Percentiles rank a stretch among this genome's conserved stretches.
Conservation (phyloP, 2,113 vertebrate species). For the Dunckerocampus dactyliophorus region DNA sequence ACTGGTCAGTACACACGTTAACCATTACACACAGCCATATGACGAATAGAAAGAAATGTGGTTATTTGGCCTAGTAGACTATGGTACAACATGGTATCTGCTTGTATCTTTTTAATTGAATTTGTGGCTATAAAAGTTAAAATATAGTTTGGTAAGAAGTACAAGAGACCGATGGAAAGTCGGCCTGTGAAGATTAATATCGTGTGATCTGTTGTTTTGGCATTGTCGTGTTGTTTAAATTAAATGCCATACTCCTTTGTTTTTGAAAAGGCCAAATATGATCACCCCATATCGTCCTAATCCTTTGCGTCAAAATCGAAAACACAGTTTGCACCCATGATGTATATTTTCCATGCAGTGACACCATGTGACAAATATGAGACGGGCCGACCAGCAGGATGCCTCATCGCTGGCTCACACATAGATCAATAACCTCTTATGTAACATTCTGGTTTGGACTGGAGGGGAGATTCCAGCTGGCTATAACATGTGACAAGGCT, state of each 20-base stretch:
- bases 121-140: too few relatives aligned
- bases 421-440: conserved; percentile 73
- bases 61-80: too few relatives aligned
- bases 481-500: conserved; percentile 70
- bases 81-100: too few relatives aligned
- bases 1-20: too few relatives aligned
- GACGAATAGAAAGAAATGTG: too few relatives aligned
- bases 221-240: too few relatives aligned
- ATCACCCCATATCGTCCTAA: conserved; percentile 15
- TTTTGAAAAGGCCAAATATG: conserved; percentile 18
- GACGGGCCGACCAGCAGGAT: conserved; percentile 40
- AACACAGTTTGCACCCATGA: conserved; percentile 19
- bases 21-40: too few relatives aligned
- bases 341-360: conserved; percentile 29
- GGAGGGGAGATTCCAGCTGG: conserved; percentile 71
- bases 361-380: conserved; percentile 41
- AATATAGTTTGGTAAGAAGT: too few relatives aligned
- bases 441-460: conserved; percentile 68
- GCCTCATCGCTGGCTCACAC: conserved; percentile 45
- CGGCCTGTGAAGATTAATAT: too few relatives aligned
- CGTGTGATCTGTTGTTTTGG: too few relatives aligned
- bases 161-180: too few relatives aligned
- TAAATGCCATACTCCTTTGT: background rate
- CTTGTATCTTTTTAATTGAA: too few relatives aligned
- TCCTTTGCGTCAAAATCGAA: conserved; percentile 16